Evolutionary conservation across 37 sponge, comb jelly and placozoan species (phyloP).

Genomic region (Cladorhizidae sp.): DNA sequence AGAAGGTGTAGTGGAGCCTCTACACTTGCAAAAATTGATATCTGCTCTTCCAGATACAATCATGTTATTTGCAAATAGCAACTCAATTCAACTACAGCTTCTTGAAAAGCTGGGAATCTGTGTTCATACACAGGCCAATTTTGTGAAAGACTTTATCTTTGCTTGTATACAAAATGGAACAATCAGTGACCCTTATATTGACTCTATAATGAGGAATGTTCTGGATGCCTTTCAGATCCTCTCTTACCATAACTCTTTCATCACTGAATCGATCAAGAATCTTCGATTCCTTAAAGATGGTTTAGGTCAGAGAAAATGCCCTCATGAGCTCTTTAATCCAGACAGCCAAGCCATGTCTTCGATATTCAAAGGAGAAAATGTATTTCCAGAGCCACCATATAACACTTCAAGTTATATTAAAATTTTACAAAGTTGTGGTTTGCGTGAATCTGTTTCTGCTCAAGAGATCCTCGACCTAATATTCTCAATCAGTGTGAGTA

Average conservation of each 20-base stretch:
- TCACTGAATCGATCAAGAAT: background rate
- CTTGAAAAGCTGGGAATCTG: constrained; percentile 7
- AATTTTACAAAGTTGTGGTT: constrained; percentile 13
- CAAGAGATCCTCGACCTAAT: constrained; percentile 40
- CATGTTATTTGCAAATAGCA: background rate
- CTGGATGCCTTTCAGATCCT: constrained; percentile 13
- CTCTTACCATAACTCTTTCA: background rate
- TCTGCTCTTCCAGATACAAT: constrained; percentile 13
- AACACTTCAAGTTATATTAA: background rate
- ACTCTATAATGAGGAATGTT: constrained; percentile 26
- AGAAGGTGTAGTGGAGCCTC: constrained; percentile 25
- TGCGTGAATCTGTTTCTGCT: constrained; percentile 24
- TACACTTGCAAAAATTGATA: background rate
- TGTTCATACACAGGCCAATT: constrained; percentile 12
- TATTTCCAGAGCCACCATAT: constrained; percentile 52
- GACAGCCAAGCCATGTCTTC: background rate
- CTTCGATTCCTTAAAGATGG: constrained; percentile 15
- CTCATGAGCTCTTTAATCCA: constrained; percentile 26
- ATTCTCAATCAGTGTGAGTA: constrained; percentile 2
- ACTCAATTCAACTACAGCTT: constrained; percentile 10
- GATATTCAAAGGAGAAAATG: constrained; percentile 41
- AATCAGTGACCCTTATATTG: background rate
- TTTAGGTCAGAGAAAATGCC: constrained; percentile 4
- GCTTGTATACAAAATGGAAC: constrained; percentile 22
- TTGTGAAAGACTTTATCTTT: constrained; percentile 14